These are phyloP conservation scores for Oreochromis aureus DNA, from an alignment of 2,113 vertebrate species.

Conservation along the genomic window DNA sequence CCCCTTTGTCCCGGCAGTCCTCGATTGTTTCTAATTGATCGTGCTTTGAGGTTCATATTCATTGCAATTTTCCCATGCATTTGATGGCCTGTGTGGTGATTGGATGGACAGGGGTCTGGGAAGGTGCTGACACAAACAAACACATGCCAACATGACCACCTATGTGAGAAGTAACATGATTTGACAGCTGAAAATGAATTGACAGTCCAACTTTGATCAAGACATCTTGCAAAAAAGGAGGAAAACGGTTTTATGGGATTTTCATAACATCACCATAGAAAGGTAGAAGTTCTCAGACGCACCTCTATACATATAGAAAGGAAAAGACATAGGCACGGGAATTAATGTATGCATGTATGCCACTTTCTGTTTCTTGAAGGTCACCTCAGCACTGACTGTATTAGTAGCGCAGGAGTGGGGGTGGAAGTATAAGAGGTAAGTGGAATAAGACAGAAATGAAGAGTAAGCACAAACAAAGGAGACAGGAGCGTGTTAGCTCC, in stretches of 20 bases:
- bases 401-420: constrained; percentile 11
- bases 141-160: constrained; percentile 3
- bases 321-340: not conserved
- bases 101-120: constrained; percentile 23
- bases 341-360: not conserved
- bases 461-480: constrained; percentile 47
- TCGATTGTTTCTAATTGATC: constrained; percentile 65
- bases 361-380: constrained; percentile 26
- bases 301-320: not conserved
- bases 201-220: not conserved
- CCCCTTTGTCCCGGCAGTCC: constrained; percentile 32
- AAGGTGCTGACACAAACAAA: constrained; percentile 41
- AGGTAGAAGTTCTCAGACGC: not conserved
- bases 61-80: constrained; percentile 51
- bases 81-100: constrained; percentile 36
- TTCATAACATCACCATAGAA: not conserved
- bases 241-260: not conserved
- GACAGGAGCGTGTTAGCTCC: not conserved
- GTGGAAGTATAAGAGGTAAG: not conserved
- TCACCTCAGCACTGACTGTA: constrained; percentile 20
- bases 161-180: constrained; percentile 1
- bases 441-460: constrained; percentile 25
- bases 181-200: not conserved
- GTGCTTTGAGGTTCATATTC: constrained; percentile 49
- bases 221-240: not conserved